Evolutionary conservation across 2,888 invertebrate species (phyloP), one percentile per base, ranked within the genome.

Genomic region (Lepidocyrtinus sp.): DNA sequence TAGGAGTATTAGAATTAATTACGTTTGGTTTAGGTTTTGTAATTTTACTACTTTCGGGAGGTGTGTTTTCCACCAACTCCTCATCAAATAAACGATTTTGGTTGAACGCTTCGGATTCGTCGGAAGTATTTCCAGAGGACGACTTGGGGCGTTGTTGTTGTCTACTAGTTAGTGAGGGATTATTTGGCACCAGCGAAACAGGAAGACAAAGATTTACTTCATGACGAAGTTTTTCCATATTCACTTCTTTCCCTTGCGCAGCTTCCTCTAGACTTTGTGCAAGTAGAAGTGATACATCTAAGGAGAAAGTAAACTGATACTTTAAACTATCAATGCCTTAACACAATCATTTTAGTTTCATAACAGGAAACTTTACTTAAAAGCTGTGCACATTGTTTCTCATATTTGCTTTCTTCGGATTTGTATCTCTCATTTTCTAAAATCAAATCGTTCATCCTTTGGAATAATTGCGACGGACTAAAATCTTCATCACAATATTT

Each of bases 241-340:
- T 78, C 0, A 82, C 82, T 19, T 78, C 78, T 61, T 69, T 78
- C 0, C 82, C 82, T 55, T 82, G 75, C 17, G 78, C 74, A 5
- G 82, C 82, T 21, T 82, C 82, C 19, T 75, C 82, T 17, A 82
- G 26, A 45, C 75, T 78, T n/a, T 78, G 71, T 9, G 78, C 82
- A 0, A 82, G 72, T 21, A 79, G 59, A 2, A 78, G 36, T 1
- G 78, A 78, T 1, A 82, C 72, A 46, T 77, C 82, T 82, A 22
- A 5, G 12, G 12, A 7, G 36, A 36, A 36, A 36, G 36, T n/a
- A n/a, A 36, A 7, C 12, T 36, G 36, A 36, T 12, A 7, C 12
- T 36, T 12, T 7, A 59, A 59, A 59, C 19, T n/a, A 59, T 2
- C n/a, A n/a, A n/a, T n/a, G n/a, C n/a, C n/a, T n/a, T n/a, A n/a